Evolutionary conservation across 2,888 invertebrate species (phyloP).

Genomic region (Notocelia uddmanniana): DNA sequence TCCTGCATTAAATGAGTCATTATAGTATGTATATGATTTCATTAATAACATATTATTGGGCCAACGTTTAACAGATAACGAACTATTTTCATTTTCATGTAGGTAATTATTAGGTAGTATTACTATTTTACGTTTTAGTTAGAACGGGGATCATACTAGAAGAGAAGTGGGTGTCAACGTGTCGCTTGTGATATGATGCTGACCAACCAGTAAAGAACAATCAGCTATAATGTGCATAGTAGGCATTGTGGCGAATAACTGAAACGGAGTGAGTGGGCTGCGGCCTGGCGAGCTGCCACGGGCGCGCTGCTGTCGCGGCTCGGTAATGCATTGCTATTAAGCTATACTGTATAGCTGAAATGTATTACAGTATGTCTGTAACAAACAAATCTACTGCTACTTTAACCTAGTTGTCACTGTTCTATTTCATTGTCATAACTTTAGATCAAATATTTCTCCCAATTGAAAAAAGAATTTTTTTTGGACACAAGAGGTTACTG

Average conservation of each 20-base stretch:
- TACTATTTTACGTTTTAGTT: too few relatives aligned
- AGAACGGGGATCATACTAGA: too few relatives aligned
- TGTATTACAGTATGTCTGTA: constrained; percentile 5
- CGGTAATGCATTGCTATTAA: constrained; percentile 43
- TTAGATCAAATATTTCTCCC: too few relatives aligned
- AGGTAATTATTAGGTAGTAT: too few relatives aligned
- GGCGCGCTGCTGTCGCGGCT: constrained; percentile 46
- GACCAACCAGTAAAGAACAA: constrained; percentile 1
- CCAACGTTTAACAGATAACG: too few relatives aligned
- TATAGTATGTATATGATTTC: too few relatives aligned
- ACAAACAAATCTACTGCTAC: constrained; percentile 7
- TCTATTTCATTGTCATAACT: not conserved
- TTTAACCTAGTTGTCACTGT: not conserved
- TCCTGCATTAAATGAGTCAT: too few relatives aligned
- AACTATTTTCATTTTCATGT: too few relatives aligned
- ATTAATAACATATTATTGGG: too few relatives aligned
- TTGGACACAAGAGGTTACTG: too few relatives aligned
- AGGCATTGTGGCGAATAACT: constrained; percentile 48
- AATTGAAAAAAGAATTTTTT: too few relatives aligned
- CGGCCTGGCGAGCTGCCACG: constrained; percentile 69
- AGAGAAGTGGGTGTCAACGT: not conserved
- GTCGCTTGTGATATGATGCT: constrained; percentile 1
- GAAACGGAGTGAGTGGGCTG: constrained; percentile 57
- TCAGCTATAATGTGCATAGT: constrained; percentile 25
- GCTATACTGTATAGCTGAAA: constrained; percentile 20